These are phyloP conservation scores for Spatulosminthurus flaviceps DNA, from an alignment of 2,888 invertebrate species.

Conservation along the genomic window DNA sequence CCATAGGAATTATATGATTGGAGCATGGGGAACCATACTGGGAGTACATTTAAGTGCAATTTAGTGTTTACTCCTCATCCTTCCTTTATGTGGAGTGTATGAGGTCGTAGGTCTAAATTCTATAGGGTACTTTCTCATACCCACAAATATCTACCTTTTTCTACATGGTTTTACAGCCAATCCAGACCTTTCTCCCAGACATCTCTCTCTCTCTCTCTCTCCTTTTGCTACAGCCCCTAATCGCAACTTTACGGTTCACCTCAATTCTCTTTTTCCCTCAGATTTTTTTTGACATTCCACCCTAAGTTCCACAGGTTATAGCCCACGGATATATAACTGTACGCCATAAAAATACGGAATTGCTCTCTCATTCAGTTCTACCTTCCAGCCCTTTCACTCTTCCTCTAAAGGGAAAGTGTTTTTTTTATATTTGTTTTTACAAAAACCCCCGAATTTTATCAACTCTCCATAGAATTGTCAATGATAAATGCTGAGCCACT, in stretches of 20 bases:
- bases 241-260: slow-evolving; percentile 21
- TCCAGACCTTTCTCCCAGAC: background rate
- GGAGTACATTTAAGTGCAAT: slow-evolving; percentile 9
- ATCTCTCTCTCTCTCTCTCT: background rate
- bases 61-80: slow-evolving; percentile 24
- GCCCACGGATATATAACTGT: background rate
- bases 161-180: no score
- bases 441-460: background rate
- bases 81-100: background rate
- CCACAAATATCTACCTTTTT: no score
- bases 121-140: background rate
- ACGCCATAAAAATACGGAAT: background rate
- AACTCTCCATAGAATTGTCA: background rate
- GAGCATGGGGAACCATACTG: background rate
- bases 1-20: no score
- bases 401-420: background rate
- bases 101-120: background rate
- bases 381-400: background rate
- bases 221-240: background rate
- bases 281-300: background rate
- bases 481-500: background rate
- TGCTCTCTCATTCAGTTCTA: background rate
- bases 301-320: background rate
- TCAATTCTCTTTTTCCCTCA: background rate
- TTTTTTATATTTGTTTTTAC: background rate